These are phyloP conservation scores for Panthera tigris DNA, from an alignment of 2,113 vertebrate species.

Conservation along the genomic window DNA sequence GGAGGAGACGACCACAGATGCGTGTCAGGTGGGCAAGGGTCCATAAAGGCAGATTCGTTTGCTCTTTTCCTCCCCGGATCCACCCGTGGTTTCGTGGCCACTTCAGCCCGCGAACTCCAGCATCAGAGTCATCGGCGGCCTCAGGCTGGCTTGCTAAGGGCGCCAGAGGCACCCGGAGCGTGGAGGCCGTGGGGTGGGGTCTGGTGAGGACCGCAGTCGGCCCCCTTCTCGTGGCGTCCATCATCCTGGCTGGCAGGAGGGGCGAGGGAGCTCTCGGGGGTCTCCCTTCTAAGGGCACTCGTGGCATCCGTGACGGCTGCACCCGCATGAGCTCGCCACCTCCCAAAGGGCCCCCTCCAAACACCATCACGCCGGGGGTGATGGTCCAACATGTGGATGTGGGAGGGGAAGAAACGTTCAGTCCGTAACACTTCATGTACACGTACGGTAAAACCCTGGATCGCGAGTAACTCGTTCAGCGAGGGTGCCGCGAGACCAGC, in stretches of 20 bases:
- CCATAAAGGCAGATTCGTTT: rapidly evolving
- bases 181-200: neutral
- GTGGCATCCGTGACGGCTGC: neutral
- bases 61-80: neutral
- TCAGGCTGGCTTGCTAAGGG: neutral
- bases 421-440: neutral
- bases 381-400: neutral
- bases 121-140: rapidly evolving
- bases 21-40: rapidly evolving
- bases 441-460: too few species aligned
- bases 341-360: neutral
- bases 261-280: neutral
- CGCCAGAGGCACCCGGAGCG: neutral
- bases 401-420: neutral
- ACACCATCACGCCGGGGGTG: neutral
- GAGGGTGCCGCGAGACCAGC: too few species aligned
- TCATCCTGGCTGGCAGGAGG: neutral
- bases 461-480: too few species aligned
- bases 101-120: rapidly evolving
- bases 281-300: neutral
- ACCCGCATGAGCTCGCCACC: neutral
- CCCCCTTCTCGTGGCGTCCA: too few species aligned
- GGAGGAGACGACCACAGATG: neutral
- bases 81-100: rapidly evolving
- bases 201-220: too few species aligned